Conservation (phyloP, 2,113 vertebrate species). For the Micromys minutus region DNA sequence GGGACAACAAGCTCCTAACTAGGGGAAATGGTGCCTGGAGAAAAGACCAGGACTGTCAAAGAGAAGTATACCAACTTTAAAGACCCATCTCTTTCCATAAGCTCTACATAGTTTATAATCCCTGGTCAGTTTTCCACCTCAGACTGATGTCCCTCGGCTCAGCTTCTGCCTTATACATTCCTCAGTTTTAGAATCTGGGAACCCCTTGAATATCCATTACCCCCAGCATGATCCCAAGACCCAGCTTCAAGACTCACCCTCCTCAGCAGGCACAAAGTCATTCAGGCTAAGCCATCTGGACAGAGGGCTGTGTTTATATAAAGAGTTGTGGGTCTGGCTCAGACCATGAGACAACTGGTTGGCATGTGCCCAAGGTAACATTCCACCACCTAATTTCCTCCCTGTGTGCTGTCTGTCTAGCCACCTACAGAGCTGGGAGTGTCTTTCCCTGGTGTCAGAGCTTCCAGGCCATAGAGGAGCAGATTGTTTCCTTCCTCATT, state of each 20-base stretch:
- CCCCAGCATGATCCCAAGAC: background rate
- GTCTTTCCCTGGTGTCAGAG: background rate
- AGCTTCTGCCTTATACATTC: background rate
- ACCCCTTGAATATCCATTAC: background rate
- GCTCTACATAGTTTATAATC: no score
- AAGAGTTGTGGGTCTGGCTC: conserved; percentile 51
- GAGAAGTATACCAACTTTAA: background rate
- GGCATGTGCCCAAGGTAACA: conserved; percentile 67
- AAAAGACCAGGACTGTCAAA: background rate
- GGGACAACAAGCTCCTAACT: background rate
- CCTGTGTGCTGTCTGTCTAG: conserved; percentile 59
- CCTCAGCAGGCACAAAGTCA: conserved; percentile 41
- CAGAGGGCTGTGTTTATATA: conserved; percentile 65
- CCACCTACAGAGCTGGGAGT: conserved; percentile 67
- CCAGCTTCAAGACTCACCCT: conserved; percentile 66
- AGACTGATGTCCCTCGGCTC: background rate
- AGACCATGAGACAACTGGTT: conserved; percentile 71
- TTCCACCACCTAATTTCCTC: conserved; percentile 68
- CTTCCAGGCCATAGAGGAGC: background rate
- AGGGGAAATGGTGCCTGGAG: background rate
- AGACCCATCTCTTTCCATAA: background rate
- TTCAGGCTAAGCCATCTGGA: conserved; percentile 62
- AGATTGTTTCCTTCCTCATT: conserved; percentile 1
- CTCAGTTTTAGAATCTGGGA: background rate
- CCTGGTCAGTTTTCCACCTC: background rate